Evolutionary conservation across 2,113 vertebrate genomes (phyloP).

Genomic region (Grammomys surdaster): DNA sequence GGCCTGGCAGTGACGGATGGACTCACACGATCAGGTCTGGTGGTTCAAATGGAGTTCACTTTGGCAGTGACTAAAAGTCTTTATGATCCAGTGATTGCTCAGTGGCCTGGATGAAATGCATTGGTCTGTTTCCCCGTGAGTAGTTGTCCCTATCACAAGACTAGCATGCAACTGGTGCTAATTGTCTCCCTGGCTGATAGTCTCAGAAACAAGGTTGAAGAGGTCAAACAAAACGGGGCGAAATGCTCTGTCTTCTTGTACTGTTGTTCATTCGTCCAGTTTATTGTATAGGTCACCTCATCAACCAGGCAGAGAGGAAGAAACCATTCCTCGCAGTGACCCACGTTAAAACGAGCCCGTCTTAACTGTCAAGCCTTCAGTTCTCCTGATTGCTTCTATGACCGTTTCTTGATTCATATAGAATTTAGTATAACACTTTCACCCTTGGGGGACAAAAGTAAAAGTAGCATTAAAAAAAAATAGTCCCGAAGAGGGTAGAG

Average conservation of each 20-base stretch:
- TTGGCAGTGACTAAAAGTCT: slow-evolving; percentile 79
- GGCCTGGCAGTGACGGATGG: slow-evolving; percentile 79
- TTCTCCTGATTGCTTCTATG: slow-evolving; percentile 67
- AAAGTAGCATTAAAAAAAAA: slow-evolving; percentile 29
- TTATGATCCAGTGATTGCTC: slow-evolving; percentile 77
- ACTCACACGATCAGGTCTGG: slow-evolving; percentile 59
- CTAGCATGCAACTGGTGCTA: slow-evolving; percentile 75
- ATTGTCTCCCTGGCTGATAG: slow-evolving; percentile 80
- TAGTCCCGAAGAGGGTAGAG: slow-evolving; percentile 45
- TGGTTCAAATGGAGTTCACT: slow-evolving; percentile 79
- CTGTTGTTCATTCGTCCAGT: slow-evolving; percentile 58
- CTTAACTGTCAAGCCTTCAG: slow-evolving; percentile 56
- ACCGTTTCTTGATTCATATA: slow-evolving; percentile 48
- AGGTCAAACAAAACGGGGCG: slow-evolving; percentile 69
- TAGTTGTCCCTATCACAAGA: slow-evolving; percentile 74
- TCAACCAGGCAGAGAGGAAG: slow-evolving; percentile 33
- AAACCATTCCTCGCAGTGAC: slow-evolving; percentile 25
- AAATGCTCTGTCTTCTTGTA: slow-evolving; percentile 70
- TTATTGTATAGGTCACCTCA: slow-evolving; percentile 46
- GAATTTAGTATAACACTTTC: slow-evolving; percentile 59
- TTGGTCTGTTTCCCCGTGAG: slow-evolving; percentile 73
- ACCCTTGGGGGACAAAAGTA: neutral
- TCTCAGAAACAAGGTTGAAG: slow-evolving; percentile 73
- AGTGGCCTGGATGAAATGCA: slow-evolving; percentile 81
- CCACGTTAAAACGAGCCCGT: slow-evolving; percentile 27